Base-by-base conservation (phyloP, 2,113 vertebrate species). In the Passer domesticus region DNA sequence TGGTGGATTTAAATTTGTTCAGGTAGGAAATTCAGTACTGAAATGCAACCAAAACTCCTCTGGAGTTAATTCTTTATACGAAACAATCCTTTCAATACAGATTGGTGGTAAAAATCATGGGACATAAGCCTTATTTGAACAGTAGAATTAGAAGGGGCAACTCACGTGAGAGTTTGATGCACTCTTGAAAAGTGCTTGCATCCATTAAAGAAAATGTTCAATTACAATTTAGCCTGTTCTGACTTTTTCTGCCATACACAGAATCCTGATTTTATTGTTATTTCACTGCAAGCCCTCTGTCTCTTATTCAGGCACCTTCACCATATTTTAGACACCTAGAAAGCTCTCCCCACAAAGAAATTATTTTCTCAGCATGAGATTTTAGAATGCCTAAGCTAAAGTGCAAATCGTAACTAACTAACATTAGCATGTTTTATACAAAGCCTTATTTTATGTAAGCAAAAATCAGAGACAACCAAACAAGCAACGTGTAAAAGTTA, bases 131-230 rank as follows among this genome's bases (percentile, higher is more conserved):
- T 13, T 23, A n/a, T 55, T 60, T 89, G 56, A 85, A 41, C 8
- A 87, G 35, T 1, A 78, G 35, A 84, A 87, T 79, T 63, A 91
- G 33, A 87, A 82, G 41, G 12, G 43, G 7, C 9, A 69, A 59
- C 13, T 64, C 39, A 35, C 0, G 0, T 21, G 19, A 55, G 52
- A 64, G 21, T 47, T 74, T 28, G 22, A 74, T 27, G 50, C 18
- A 47, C 15, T 50, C 52, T 39, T 47, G 63, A 66, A 73, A 90
- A 88, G 44, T 5, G 7, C 0, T 39, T 15, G 27, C 41, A n/a
- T 82, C 52, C 46, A 88, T 73, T 56, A 82, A 81, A 67, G 23
- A 46, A 39, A 59, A 79, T 3, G 4, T 55, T 41, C 27, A 75
- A 25, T 15, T 55, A 43, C 6, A 50, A 50, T 55, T 59, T 55